Evolutionary conservation across 2,797 vertebrate genomes (phyloP).

Genomic region (Chloroceryle amazona): DNA sequence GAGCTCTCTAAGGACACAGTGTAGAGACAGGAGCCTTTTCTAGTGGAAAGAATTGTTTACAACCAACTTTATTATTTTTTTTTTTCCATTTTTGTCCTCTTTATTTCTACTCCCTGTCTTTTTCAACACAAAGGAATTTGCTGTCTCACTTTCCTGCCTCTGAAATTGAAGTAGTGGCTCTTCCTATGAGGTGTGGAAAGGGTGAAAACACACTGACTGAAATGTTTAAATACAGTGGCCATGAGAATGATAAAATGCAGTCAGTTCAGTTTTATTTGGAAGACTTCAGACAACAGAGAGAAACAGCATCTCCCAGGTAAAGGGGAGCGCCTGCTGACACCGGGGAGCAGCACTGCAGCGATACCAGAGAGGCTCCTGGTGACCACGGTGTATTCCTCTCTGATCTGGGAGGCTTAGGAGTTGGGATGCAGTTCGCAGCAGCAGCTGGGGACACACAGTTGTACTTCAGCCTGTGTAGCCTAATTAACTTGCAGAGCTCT

Average conservation of each 20-base stretch:
- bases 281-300: neutral
- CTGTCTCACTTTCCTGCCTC: neutral
- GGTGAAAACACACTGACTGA: fast-evolving
- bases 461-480: fast-evolving
- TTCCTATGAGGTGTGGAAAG: neutral
- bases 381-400: neutral
- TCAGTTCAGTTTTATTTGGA: neutral
- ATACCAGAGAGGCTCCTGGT: neutral
- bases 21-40: neutral
- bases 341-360: fast-evolving
- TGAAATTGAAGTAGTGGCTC: neutral
- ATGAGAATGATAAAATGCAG: neutral
- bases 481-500: neutral
- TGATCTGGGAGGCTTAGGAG: neutral
- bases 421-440: neutral
- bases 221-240: neutral
- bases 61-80: neutral
- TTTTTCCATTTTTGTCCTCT: neutral
- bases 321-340: fast-evolving
- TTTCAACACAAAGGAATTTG: neutral
- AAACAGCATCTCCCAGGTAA: neutral
- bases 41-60: neutral
- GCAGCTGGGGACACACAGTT: neutral
- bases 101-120: neutral
- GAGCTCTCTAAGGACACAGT: neutral